phyloP scores from a whole-genome alignment of 2,113 vertebrate genomes.

The Microtus pennsylvanicus region DNA sequence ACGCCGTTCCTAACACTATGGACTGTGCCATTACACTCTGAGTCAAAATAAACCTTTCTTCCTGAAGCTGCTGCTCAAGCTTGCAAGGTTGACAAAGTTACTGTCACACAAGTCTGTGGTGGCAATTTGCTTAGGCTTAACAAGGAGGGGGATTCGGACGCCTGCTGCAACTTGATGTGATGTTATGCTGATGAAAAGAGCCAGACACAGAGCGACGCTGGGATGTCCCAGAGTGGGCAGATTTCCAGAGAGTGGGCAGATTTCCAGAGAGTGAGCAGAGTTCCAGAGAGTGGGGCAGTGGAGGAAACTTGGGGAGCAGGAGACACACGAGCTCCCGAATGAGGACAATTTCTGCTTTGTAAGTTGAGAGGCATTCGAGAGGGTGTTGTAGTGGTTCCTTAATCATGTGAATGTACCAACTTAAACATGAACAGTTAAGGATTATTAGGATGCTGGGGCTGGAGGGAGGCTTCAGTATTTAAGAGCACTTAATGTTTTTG shows the following conservation, averaged over 20 bases:
- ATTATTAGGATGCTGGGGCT: background rate
- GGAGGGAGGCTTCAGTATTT: background rate
- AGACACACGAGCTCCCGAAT: background rate
- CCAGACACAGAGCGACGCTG: accelerated
- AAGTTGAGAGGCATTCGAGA: background rate
- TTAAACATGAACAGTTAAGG: background rate
- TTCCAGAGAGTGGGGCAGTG: background rate
- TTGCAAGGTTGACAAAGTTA: background rate
- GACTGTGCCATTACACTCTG: background rate
- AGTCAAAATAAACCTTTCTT: background rate
- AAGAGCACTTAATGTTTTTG: background rate
- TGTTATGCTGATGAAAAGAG: background rate
- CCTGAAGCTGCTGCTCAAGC: background rate
- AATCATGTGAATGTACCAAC: background rate
- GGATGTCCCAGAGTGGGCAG: background rate
- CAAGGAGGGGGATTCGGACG: background rate
- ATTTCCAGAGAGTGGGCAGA: background rate
- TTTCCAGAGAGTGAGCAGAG: background rate
- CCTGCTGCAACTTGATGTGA: background rate
- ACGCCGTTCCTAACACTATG: too few species aligned
- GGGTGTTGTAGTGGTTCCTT: background rate
- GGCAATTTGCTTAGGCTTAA: background rate
- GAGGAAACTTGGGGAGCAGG: background rate
- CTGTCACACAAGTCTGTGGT: background rate
- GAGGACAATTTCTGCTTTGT: background rate